Evolutionary conservation across 1,140 invertebrate species (phyloP), one percentile per base, ranked within the genome.

Genomic region (Drosophila cardini): DNA sequence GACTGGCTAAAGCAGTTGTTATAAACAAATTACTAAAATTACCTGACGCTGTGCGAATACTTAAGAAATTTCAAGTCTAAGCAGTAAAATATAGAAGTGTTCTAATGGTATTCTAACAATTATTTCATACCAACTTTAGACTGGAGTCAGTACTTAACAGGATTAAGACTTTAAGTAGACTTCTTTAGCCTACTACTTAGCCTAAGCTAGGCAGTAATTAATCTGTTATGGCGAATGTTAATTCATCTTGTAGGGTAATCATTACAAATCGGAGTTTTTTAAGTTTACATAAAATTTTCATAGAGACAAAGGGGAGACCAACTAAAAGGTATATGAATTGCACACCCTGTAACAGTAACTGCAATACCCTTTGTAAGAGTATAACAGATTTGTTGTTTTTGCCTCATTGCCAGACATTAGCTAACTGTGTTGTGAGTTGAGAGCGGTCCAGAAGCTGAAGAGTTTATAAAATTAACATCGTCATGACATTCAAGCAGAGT

Each of bases 401-500:
- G 34, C 34, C 57, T 48, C 50, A 43, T 58, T 63, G 48, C 4
- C 46, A 36, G 26, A 46, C 46, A 70, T 53, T 50, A 45, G 1
- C 30, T 4, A 10, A 8, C 36, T 2, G 38, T 45, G 42, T 57
- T 72, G 42, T 21, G 48, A 1, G 48, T 30, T 34, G 3, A 16
- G 40, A 55, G 43, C 26, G 70, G 36, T 53, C 45, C 72, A 69
- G 74, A 69, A 83, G 64, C 57, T 87, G 74, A 75, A 90, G 85
- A 89, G 84, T 89, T 90, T 90, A 90, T 90, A 84, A 89, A 89
- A 89, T 89, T 89, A 89, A 87, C 84, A 83, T 89, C 85, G 77
- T 87, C 84, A 89, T 84, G 80, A 78, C 77, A 78, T 84, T 76
- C 68, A 69, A 69, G 76, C 65, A 72, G 68, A 63, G 53, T 64